Base-by-base conservation (phyloP, 1,140 invertebrate species). In the Potamilus streckersoni region DNA sequence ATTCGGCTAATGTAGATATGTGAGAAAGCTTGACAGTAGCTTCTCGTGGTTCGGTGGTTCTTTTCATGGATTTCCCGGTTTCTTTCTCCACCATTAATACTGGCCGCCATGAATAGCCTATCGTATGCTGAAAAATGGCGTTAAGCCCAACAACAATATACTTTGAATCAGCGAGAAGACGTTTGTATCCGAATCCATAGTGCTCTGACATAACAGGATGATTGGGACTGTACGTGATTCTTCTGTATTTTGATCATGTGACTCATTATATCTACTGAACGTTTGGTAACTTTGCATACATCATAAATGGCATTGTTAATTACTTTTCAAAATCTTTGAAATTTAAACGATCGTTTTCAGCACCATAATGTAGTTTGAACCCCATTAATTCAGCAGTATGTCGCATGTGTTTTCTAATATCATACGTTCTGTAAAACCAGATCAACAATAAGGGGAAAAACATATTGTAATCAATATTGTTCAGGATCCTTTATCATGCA, bases 281-380 rank as follows among this genome's bases (percentile, higher is more conserved):
- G 73, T 69, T 56, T 75, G 66, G 66, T 58, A 62, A 38, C 56
- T 61, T 8, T n/a, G 49, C 31, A 63, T 63, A 49, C 64, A 63
- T 4, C n/a, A 23, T 17, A 74, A 74, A 19, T 20, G 65, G 4
- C 55, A 56, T 16, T 64, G n/a, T 31, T 58, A n/a, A 14, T 63
- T 19, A 49, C 69, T 75, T 8, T 12, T 23, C n/a, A 64, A 69
- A 69, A 27, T 60, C 19, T 19, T 31, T 60, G 69, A 74, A 49
- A 6, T 49, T 11, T 6, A 49, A 49, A 49, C 11, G 0, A 49
- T 49, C 38, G 11, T 61, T 60, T 59, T 70, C 19, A 38, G 2
- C 68, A 1, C 19, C 56, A 12, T 49, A 12, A n/a, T 20, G 69
- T 13, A 61, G 62, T 38, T 71, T 71, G 69, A 55, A 62, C 61